Base-by-base conservation (phyloP, 2,113 vertebrate genomes). In the Triplophysa rosa region DNA sequence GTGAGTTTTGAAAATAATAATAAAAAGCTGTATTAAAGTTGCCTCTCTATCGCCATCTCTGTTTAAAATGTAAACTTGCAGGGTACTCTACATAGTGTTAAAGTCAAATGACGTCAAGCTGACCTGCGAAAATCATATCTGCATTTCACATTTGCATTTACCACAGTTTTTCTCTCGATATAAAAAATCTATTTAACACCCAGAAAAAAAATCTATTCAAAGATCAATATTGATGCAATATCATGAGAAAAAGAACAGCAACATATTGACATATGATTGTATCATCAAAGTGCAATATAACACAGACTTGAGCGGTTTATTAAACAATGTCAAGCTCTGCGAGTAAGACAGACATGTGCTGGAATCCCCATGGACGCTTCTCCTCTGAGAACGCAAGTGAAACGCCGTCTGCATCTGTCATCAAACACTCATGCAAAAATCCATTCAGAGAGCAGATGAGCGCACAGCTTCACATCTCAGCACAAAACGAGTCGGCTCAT, bases 401-500 rank as follows among this genome's bases (percentile, higher is more conserved):
- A 74, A 12, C 49, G 19, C 40, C 45, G 11, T n/a, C 26, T 9
- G 64, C 76, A 72, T 84, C 66, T 79, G 66, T 65, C 49, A 59
- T 64, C 21, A 61, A 61, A 52, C 42, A 11, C 68, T 54, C 1
- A 13, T 14, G 58, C 13, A 14, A 26, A 64, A 4, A 11, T 2
- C 5, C 37, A n/a, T 42, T 56, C 45, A 42, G 62, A 66, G 69
- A 47, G 61, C 74, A 64, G 62, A 67, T 74, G 79, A 69, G 64
- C 26, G 65, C 76, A 61, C 33, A 26, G 73, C 26, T 65, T 24
- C 73, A 23, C 29, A 37, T 47, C 26, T 74, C 49, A 61, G 78
- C 62, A 77, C 54, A 80, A 79, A 83, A 77, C 77, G 56, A 85
- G 67, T 73, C 77, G 52, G 56, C 33, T 52, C n/a, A 47, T 83